phyloP scores from a whole-genome alignment of 2,888 invertebrate genomes.

The Chaitophorus viminalis region DNA sequence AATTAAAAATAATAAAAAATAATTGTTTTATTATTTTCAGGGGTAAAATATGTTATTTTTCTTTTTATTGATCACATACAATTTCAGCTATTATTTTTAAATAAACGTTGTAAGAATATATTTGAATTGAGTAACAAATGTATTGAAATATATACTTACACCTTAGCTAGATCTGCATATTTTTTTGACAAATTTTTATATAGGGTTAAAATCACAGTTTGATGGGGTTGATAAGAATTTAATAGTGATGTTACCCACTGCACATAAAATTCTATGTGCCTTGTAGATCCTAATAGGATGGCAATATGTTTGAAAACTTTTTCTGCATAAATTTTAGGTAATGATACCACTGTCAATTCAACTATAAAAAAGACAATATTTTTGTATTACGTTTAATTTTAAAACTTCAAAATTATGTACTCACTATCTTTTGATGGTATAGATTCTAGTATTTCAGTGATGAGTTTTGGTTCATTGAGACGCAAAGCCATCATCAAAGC shows the following conservation, averaged over 20 bases:
- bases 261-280: conserved; percentile 89
- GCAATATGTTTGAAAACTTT: conserved; percentile 79
- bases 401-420: conserved; percentile 65
- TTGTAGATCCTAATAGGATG: conserved; percentile 78
- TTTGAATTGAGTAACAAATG: background rate
- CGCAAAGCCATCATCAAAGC: conserved; percentile 88
- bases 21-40: background rate
- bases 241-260: conserved; percentile 80
- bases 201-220: conserved; percentile 57
- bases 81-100: too few relatives aligned
- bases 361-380: conserved; percentile 73
- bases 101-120: too few relatives aligned
- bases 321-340: conserved; percentile 81
- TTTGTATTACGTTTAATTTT: conserved; percentile 1
- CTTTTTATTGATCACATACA: background rate
- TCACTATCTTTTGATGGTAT: conserved; percentile 82
- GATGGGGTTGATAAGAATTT: conserved; percentile 65
- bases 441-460: conserved; percentile 83
- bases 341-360: conserved; percentile 75
- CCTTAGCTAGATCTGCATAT: conserved; percentile 83
- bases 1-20: background rate
- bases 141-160: conserved; percentile 73
- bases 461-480: conserved; percentile 81
- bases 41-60: background rate
- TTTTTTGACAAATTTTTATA: conserved; percentile 79